Conservation (phyloP, 2,797 vertebrate genomes). For the Sebastes reedi region DNA sequence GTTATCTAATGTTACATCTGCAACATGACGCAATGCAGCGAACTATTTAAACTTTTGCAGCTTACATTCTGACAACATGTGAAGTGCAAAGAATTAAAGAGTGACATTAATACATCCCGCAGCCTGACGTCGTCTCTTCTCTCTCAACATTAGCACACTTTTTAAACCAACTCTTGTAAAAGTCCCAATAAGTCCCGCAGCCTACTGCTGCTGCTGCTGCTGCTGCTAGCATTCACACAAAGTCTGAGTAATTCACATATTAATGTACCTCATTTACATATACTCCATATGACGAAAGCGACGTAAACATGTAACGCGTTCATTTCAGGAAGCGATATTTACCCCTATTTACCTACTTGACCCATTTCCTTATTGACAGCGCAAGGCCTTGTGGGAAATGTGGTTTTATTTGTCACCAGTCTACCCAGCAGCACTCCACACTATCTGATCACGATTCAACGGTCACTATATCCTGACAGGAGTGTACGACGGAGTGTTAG, state of each 20-base stretch:
- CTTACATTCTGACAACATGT: not conserved
- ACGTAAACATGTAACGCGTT: not conserved
- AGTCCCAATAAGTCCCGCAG: no score
- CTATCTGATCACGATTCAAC: not conserved
- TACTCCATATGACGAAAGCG: not conserved
- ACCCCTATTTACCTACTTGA: not conserved
- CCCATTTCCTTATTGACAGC: slow-evolving; percentile 32
- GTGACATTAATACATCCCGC: no score
- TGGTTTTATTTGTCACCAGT: not conserved
- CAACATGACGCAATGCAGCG: not conserved
- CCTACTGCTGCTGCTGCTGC: no score
- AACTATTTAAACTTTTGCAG: not conserved
- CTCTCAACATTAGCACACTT: not conserved
- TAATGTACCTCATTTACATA: not conserved
- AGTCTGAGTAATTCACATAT: not conserved
- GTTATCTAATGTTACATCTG: no score
- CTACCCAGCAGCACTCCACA: rapidly evolving
- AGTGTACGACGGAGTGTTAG: no score
- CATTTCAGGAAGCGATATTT: not conserved
- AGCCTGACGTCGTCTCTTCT: not conserved
- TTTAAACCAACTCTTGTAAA: no score
- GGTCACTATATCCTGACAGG: no score
- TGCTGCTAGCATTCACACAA: not conserved
- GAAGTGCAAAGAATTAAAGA: no score
- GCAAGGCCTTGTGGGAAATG: slow-evolving; percentile 60